Evolutionary conservation across 2,113 vertebrate genomes (phyloP), one percentile per base, ranked within the genome.

Genomic region (Chionis minor): DNA sequence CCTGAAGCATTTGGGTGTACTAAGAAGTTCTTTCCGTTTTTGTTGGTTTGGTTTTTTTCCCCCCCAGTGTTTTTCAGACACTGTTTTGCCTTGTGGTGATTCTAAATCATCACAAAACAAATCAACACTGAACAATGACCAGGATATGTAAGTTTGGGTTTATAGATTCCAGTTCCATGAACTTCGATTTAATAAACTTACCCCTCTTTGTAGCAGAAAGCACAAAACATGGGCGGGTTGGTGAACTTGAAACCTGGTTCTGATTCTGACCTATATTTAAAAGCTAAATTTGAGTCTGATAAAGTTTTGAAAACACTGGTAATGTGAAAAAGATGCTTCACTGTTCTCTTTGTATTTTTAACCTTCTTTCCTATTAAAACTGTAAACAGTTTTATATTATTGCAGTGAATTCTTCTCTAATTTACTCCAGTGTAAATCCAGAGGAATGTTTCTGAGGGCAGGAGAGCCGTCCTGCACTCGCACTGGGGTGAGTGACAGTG

Each of bases 241-340:
- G 65, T 1, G 33, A 83, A 83, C 80, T 89, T 70, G 55, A 85
- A 93, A 96, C 93, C 79, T 84, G 95, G 95, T 91, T 92, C 95
- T 96, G 93, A 81, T 96, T 95, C 67, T 54, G 87, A 90, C 80
- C 73, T 72, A 86, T 62, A 88, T 94, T 96, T 92, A 69, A 78
- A 89, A 88, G 91, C 74, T 88, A 95, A 85, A 51, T 86, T 83
- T 82, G 86, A 94, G 85, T 63, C 84, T 88, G 92, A 88, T 92
- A 96, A 97, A 92, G n/a, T 92, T 94, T 96, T 95, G 84, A 88
- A 44, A 95, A 89, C 75, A 88, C 22, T 74, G 27, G 79, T 94
- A 96, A 94, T 97, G 27, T 65, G 75, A 92, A 95, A 97, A 97
- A 97, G 96, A 93, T 91, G 92, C 91, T 94, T 73, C 80, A 59